Conservation (phyloP, 2,113 vertebrate genomes). For the Peromyscus polionotus region DNA sequence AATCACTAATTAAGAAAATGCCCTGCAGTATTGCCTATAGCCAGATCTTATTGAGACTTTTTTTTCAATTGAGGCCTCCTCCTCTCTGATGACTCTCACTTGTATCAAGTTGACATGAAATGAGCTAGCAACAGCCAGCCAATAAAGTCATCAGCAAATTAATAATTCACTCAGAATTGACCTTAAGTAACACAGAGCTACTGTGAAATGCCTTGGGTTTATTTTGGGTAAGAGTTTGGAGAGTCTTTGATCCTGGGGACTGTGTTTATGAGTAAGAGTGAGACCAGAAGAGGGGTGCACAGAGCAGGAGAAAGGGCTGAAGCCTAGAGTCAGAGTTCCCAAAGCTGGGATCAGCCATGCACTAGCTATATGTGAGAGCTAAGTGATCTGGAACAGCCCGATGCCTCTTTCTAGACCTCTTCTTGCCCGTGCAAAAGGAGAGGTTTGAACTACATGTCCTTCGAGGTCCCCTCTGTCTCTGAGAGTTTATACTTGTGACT, state of each 20-base stretch:
- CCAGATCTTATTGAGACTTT: background rate
- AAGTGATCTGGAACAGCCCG: background rate
- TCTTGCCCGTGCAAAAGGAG: background rate
- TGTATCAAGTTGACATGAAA: background rate
- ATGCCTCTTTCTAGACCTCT: background rate
- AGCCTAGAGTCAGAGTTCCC: background rate
- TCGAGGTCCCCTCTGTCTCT: background rate
- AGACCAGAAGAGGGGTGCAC: background rate
- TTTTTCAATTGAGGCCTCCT: background rate
- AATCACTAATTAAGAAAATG: background rate
- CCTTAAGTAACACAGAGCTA: slow-evolving; percentile 12
- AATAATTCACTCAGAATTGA: slow-evolving; percentile 39
- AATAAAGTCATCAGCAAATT: background rate
- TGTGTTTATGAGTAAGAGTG: background rate
- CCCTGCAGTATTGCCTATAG: background rate
- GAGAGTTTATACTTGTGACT: background rate
- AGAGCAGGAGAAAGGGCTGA: background rate
- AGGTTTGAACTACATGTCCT: background rate
- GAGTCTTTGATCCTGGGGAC: background rate
- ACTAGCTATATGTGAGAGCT: background rate
- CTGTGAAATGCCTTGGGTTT: slow-evolving; percentile 34
- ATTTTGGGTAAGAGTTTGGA: background rate
- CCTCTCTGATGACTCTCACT: background rate
- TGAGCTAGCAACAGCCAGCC: background rate
- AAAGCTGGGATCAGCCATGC: background rate